These are phyloP conservation scores for Cladorhizidae sp. DNA, from an alignment of 37 sponge, comb jelly and placozoan species.

Conservation along the genomic window DNA sequence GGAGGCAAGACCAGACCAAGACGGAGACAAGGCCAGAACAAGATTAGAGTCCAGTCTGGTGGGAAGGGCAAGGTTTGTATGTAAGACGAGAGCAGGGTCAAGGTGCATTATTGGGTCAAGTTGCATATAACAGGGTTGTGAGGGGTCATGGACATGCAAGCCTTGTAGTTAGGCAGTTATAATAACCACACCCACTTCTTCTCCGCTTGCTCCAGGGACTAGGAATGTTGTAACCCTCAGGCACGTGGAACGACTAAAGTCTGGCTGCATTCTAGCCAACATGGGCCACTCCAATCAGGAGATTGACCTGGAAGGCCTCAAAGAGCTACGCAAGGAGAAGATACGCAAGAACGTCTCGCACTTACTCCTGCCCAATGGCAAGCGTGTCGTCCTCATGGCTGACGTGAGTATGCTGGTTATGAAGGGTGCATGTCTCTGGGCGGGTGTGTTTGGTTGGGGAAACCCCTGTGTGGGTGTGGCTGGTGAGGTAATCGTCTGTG, in stretches of 20 bases:
- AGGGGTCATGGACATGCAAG: no score
- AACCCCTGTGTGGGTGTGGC: not conserved
- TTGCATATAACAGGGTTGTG: no score
- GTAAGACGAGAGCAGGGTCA: no score
- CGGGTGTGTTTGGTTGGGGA: not conserved
- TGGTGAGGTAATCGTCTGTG: no score
- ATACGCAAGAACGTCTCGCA: constrained; percentile 71
- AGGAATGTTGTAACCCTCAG: constrained; percentile 74
- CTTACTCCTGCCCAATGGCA: constrained; percentile 75
- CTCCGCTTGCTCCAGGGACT: constrained; percentile 46
- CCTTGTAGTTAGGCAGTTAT: no score
- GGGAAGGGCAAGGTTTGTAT: no score
- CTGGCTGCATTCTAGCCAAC: constrained; percentile 82
- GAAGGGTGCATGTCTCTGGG: not conserved
- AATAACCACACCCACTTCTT: not conserved
- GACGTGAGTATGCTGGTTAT: constrained; percentile 47
- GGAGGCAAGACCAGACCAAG: no score
- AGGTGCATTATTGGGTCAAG: no score
- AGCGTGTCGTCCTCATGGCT: constrained; percentile 73
- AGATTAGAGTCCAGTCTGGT: no score
- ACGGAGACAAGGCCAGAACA: no score
- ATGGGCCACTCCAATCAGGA: constrained; percentile 93
- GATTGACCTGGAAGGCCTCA: constrained; percentile 77
- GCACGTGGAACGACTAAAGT: constrained; percentile 81
- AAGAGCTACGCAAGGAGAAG: constrained; percentile 51